These are phyloP conservation scores for Eupelmus urozonus DNA, from an alignment of 2,888 invertebrate species.

Conservation along the genomic window DNA sequence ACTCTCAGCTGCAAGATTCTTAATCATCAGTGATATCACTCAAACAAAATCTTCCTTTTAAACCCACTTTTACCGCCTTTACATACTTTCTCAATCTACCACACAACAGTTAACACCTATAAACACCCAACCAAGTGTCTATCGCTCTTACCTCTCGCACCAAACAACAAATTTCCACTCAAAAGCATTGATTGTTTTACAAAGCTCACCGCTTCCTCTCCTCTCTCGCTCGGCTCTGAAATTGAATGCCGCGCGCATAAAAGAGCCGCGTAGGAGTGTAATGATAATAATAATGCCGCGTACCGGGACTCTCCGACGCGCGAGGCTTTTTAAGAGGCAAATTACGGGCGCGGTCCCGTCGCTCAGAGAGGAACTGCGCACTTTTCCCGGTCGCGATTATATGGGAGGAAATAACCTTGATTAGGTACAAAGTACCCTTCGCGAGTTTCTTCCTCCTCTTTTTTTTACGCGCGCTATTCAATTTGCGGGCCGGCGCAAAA, in stretches of 20 bases:
- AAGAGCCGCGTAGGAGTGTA: not conserved
- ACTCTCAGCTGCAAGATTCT: too few species aligned
- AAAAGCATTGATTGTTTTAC: slow-evolving; percentile 18
- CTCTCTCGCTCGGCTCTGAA: too few species aligned
- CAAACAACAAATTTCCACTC: too few species aligned
- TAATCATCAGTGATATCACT: too few species aligned
- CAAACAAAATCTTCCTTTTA: too few species aligned
- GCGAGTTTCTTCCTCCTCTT: not conserved
- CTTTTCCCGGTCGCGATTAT: not conserved
- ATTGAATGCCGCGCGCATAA: not conserved
- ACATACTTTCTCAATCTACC: too few species aligned
- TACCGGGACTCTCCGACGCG: not conserved
- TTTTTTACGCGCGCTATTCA: not conserved
- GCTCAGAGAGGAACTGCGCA: not conserved
- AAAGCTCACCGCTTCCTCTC: too few species aligned
- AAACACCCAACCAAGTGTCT: too few species aligned
- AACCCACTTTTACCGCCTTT: too few species aligned
- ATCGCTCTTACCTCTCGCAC: too few species aligned
- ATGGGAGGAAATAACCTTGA: slow-evolving; percentile 12
- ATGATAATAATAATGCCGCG: slow-evolving; percentile 28
- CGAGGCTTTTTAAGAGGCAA: slow-evolving; percentile 31
- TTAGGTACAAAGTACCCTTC: not conserved
- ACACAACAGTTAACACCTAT: too few species aligned
- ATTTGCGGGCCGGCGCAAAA: slow-evolving; percentile 1
- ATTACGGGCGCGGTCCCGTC: not conserved